A percentile compares a stretch with the other conserved stretches of the same genome.
phyloP scores from a whole-genome alignment of 1,140 invertebrate species.

The Xylocopa sonorina region DNA sequence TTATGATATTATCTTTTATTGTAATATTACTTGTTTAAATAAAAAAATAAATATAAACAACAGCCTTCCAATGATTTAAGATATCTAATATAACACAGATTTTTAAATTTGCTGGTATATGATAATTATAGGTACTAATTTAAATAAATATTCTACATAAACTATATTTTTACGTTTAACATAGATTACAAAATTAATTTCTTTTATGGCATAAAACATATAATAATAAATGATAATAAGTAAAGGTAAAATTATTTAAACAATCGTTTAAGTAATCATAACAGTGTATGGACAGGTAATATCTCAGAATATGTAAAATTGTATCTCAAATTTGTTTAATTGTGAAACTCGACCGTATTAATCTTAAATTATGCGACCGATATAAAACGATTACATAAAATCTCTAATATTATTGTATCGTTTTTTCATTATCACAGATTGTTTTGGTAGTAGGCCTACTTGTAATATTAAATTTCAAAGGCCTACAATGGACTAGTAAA shows the following conservation, averaged over 20 bases:
- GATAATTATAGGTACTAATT: conserved; percentile 14
- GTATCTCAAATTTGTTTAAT: conserved; percentile 14
- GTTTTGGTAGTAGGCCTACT: conserved; percentile 78
- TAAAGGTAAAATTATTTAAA: background rate
- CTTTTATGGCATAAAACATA: no score
- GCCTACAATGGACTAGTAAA: conserved; percentile 76
- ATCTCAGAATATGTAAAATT: conserved; percentile 40
- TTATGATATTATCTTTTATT: conserved; percentile 3
- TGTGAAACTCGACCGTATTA: conserved; percentile 43
- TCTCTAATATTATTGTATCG: conserved; percentile 79
- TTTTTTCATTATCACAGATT: conserved; percentile 81
- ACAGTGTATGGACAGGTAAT: conserved; percentile 35
- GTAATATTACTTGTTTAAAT: background rate
- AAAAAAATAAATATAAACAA: conserved; percentile 13
- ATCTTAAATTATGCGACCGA: conserved; percentile 61
- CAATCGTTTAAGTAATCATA: background rate
- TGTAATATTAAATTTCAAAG: conserved; percentile 63
- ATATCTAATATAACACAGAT: conserved; percentile 9
- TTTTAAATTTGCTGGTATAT: no score
- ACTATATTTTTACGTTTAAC: conserved; percentile 28
- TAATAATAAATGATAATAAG: background rate
- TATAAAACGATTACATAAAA: conserved; percentile 67
- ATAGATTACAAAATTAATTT: conserved; percentile 16
- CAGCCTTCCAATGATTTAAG: conserved; percentile 13
- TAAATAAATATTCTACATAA: conserved; percentile 23